Evolutionary conservation across 2,888 invertebrate species (phyloP), one percentile per base, ranked within the genome.

Genomic region (Tiliacea citrago): DNA sequence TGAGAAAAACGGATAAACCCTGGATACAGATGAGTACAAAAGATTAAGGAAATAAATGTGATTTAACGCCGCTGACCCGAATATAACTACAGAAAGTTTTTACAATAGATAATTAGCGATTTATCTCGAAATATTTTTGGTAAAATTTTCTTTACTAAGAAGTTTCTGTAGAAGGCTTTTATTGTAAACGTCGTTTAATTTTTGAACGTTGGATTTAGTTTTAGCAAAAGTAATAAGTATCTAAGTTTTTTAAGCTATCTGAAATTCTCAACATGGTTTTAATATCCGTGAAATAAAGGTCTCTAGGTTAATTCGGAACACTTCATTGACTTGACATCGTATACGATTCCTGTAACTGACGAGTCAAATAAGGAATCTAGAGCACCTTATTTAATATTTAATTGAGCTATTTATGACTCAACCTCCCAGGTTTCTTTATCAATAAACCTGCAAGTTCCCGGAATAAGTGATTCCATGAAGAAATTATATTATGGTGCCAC

Each of bases 1-100:
- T 39, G 57, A 73, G 62, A 73, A 74, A 84, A 75, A 75, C 73
- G 70, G 63, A 76, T 75, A 69, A 79, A 73, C 61, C 57, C 75
- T 65, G 75, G 81, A 78, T 73, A 72, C 71, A 83, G 84, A 84
- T 76, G 69, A 82, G 75, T 75, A 77, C 73, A 69, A 75, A 72
- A 79, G 79, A 84, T 82, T 74, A 84, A 68, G 73, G 70, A 68
- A 79, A 82, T 75, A 73, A 82, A 84, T 62, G 75, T 82, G 73
- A 82, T 75, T 79, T 81, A 82, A 60, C 61, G 62, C 49, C 71
- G 39, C 51, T 58, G 73, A 77, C 84, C 77, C 61, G 60, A 75
- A 76, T 83, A 70, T 73, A 78, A 72, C 18, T 35, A n/a, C 42
- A 29, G 53, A 75, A 73, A 77, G 61, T 82, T 84, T 79, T 84